Evolutionary conservation across 1,140 invertebrate species (phyloP), one percentile per base, ranked within the genome.

Genomic region (Colletes latitarsis): DNA sequence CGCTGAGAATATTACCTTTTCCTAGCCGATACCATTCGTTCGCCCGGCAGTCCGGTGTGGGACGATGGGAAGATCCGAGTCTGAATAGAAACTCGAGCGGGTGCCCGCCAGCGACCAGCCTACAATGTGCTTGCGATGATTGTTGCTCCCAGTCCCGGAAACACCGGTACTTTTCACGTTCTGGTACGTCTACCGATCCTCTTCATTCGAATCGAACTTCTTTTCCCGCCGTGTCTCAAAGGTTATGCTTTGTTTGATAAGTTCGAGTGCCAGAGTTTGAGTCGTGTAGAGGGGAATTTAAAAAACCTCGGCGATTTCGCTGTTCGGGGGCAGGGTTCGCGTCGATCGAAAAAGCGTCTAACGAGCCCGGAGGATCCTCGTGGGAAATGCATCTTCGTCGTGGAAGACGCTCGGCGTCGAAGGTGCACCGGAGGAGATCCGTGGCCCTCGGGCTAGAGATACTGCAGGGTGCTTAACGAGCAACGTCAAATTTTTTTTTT

Each of bases 391-490:
- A 66, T 8, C 21, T 58, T 63, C 68, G 71, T 82, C 60, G 14
- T 53, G 30, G 63, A 52, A 58, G 82, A 76, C 55, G n/a, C 72
- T 66, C 39, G 68, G 41, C 55, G 49, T 60, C 62, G 75, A 84
- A 64, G 64, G 10, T 19, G 66, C 49, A 46, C 49, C 66, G 46
- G 19, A 75, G 74, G 64, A 58, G 41, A 62, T 21, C 6, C 30
- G 9, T 58, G 39, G 78, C 53, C 63, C 73, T 49, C 57, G 15
- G 72, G 81, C 77, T 53, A 57, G 55, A 55, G 77, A 74, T 78
- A 85, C 83, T n/a, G 71, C 78, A 43, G 78, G 81, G 46, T 57
- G 85, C 85, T 87, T 87, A 87, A 87, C 82, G 85, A 87, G 85
- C 85, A 72, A 83, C 84, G 81, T 86, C 72, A 79, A 78, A 75